Conservation (phyloP, 2,113 vertebrate genomes). For the Centrocercus urophasianus region DNA sequence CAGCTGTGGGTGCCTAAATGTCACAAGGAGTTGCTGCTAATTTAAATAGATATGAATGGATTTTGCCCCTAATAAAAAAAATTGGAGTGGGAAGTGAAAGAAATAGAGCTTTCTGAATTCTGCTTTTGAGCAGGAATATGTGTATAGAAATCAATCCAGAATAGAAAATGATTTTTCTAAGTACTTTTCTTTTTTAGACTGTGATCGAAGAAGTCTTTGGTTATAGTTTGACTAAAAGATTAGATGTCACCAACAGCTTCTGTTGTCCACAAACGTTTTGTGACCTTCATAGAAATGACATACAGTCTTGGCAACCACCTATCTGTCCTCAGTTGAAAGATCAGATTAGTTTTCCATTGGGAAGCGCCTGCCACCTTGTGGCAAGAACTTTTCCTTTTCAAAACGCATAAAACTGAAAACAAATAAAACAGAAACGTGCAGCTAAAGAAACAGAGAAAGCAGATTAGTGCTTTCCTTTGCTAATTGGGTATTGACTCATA, state of each 20-base stretch:
- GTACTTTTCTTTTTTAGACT: background rate
- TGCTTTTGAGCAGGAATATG: background rate
- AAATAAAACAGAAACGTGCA: background rate
- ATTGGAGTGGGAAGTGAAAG: background rate
- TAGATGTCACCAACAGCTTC: background rate
- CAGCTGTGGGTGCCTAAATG: background rate
- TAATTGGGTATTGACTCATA: background rate
- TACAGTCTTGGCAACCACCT: background rate
- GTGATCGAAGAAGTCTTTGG: background rate
- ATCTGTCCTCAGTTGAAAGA: background rate
- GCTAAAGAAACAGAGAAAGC: background rate
- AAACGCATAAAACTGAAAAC: too few relatives aligned
- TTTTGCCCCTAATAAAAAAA: background rate
- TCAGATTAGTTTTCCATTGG: background rate
- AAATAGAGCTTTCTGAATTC: background rate
- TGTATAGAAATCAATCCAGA: background rate
- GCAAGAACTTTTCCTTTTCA: background rate
- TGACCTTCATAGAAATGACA: background rate
- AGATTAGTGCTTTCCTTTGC: background rate
- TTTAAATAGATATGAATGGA: background rate
- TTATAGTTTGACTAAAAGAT: background rate
- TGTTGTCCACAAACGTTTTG: background rate
- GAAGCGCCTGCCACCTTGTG: background rate
- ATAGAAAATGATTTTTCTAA: background rate
- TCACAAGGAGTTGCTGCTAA: background rate